Percentiles rank a stretch among this genome's conserved stretches.
phyloP scores from a whole-genome alignment of 2,113 vertebrate species.

The Andinoacara biseriatus region DNA sequence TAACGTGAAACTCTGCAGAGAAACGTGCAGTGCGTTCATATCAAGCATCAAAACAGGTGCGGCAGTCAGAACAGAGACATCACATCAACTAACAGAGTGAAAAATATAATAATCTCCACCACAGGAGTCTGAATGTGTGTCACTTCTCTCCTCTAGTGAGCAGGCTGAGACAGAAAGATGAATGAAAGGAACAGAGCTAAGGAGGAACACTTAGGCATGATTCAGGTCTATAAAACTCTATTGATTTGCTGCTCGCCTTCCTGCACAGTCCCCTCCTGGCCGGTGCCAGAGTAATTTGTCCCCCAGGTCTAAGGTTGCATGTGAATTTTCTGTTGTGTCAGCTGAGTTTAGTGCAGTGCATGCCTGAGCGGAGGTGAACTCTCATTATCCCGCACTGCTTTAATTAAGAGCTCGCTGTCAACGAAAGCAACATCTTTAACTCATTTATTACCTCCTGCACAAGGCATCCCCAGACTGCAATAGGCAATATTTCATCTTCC shows the following conservation, averaged over 20 bases:
- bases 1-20: conserved; percentile 8
- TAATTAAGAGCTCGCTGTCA: conserved; percentile 71
- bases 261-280: conserved; percentile 54
- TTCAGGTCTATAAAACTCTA: conserved; percentile 70
- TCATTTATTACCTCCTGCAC: conserved; percentile 53
- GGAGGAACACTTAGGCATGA: conserved; percentile 61
- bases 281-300: conserved; percentile 64
- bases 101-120: conserved; percentile 24
- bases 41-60: conserved; percentile 37
- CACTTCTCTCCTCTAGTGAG: conserved; percentile 28
- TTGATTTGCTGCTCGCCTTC: conserved; percentile 71
- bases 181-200: conserved; percentile 48
- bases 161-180: conserved; percentile 46
- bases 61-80: conserved; percentile 7
- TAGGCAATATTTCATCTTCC: conserved; percentile 47
- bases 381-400: conserved; percentile 67
- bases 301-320: conserved; percentile 66
- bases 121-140: conserved; percentile 1
- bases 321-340: conserved; percentile 77
- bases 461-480: conserved; percentile 43
- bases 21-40: not conserved
- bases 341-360: conserved; percentile 68
- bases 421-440: conserved; percentile 60
- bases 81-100: conserved; percentile 19
- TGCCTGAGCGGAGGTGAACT: conserved; percentile 67